Percentiles rank a stretch among this genome's conserved stretches.
phyloP scores from a whole-genome alignment of 2,113 vertebrate genomes.

The Microtus ochrogaster region DNA sequence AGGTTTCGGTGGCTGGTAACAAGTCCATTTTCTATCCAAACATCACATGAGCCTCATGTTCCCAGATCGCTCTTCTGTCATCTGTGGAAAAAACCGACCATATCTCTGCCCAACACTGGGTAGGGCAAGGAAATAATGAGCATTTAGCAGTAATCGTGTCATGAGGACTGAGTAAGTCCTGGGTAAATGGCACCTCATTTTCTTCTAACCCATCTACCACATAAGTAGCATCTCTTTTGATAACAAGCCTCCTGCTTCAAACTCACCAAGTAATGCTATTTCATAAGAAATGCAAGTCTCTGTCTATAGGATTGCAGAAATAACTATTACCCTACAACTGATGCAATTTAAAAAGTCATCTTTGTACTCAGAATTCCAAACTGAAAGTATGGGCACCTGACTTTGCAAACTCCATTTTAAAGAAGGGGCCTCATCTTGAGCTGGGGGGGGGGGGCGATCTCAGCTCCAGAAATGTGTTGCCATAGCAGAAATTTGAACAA shows the following conservation, averaged over 20 bases:
- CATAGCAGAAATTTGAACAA: too few species aligned
- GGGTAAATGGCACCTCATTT: background rate
- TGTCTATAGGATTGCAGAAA: background rate
- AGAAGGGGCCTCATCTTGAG: too few species aligned
- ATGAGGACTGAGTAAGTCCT: background rate
- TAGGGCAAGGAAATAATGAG: background rate
- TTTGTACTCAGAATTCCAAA: background rate
- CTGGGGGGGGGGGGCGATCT: too few species aligned
- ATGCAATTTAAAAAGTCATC: background rate
- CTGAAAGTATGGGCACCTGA: background rate
- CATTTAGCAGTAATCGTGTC: background rate
- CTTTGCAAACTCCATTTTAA: too few species aligned
- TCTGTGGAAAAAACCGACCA: background rate
- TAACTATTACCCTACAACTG: background rate
- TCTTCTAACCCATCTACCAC: background rate
- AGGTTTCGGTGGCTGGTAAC: background rate
- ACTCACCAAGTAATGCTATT: background rate
- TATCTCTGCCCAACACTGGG: background rate
- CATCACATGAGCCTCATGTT: background rate
- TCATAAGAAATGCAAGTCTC: background rate
- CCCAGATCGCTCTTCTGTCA: background rate
- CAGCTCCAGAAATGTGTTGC: too few species aligned
- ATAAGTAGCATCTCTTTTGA: background rate
- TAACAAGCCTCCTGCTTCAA: background rate
- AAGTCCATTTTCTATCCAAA: background rate